These are phyloP conservation scores for Thalassarche chlororhynchos DNA, from an alignment of 2,113 vertebrate genomes.

Conservation along the genomic window DNA sequence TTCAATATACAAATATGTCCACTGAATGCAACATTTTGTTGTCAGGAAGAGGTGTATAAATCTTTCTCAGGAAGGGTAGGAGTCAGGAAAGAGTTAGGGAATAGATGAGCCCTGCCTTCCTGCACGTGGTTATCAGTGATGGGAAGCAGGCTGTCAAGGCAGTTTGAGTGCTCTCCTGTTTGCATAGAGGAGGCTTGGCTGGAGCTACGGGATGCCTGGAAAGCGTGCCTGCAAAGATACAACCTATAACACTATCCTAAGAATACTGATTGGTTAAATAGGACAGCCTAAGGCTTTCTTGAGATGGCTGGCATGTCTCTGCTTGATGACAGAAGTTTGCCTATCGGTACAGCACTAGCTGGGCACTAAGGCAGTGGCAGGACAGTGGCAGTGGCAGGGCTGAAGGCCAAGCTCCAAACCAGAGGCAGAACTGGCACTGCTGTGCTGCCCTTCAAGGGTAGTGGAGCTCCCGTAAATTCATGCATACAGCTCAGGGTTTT, in stretches of 20 bases:
- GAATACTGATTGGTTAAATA: not conserved
- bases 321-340: not conserved
- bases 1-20: not conserved
- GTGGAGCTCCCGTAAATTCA: accelerated
- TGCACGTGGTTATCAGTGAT: not conserved
- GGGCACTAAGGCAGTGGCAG: not conserved
- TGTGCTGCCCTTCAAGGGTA: not conserved
- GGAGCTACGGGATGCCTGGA: not conserved
- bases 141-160: not conserved
- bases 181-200: not conserved
- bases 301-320: not conserved
- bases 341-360: not conserved
- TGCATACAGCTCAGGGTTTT: not conserved
- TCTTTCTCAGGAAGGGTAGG: not conserved
- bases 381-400: not conserved
- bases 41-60: not conserved
- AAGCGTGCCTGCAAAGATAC: not conserved
- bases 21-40: not conserved
- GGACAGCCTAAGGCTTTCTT: not conserved
- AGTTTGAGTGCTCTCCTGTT: not conserved
- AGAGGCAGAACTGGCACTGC: not conserved
- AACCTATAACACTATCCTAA: not conserved
- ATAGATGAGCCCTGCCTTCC: not conserved
- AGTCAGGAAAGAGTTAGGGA: not conserved
- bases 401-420: not conserved